Conservation (phyloP, 2,113 vertebrate genomes). For the Manacus vitellinus region DNA sequence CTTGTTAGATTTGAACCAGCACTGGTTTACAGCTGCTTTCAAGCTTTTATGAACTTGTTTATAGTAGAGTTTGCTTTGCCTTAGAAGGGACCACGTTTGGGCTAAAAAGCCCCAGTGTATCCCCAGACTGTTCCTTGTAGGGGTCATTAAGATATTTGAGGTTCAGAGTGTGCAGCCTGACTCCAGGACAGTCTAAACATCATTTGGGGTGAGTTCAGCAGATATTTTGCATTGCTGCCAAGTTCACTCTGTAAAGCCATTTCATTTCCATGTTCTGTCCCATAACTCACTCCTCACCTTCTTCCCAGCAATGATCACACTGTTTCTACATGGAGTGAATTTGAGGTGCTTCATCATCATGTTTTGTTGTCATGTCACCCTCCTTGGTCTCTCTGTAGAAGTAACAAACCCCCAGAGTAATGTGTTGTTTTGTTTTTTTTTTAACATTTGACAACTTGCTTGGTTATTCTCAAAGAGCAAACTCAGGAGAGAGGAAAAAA, state of each 20-base stretch:
- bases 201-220: background rate
- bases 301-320: background rate
- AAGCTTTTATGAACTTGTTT: background rate
- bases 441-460: background rate
- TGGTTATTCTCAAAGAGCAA: background rate
- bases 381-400: background rate
- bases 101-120: background rate
- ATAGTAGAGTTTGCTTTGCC: background rate
- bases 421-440: fast-evolving
- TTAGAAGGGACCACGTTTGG: background rate
- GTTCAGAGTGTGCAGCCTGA: background rate
- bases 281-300: background rate
- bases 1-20: background rate
- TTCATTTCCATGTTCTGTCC: background rate
- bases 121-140: background rate
- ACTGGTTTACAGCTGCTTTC: background rate
- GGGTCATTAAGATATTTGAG: background rate
- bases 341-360: background rate
- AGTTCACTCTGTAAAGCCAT: background rate
- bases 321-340: fast-evolving
- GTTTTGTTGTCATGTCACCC: background rate
- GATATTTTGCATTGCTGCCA: background rate
- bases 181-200: background rate
- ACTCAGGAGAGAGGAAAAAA: background rate
- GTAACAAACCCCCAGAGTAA: background rate